Evolutionary conservation across 2,113 vertebrate species (phyloP), one percentile per base, ranked within the genome.

Genomic region (Tringa solitaria): DNA sequence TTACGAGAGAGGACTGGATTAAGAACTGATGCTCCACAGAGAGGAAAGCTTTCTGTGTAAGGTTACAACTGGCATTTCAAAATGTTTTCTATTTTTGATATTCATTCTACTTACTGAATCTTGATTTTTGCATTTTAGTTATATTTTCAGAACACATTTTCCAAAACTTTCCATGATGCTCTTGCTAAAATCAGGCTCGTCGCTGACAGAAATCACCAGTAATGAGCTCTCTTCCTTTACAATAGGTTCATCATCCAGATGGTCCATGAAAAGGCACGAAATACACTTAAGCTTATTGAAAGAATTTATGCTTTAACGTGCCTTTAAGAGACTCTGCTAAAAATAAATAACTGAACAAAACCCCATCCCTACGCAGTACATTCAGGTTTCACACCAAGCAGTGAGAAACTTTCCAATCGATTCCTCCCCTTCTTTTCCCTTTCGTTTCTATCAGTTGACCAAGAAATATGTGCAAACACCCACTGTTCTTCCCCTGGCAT

Each of bases 151-250:
- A 27, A 68, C 69, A 48, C 54, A 53, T 61, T 76, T 54, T 23
- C 59, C 33, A 78, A 86, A 61, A 72, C 46, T 48, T 48, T 74
- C 85, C 60, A 70, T 60, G 26, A 26, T 24, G 50, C 63, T 80
- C 72, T 30, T 89, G 54, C 75, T 81, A 60, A 94, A 94, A 45
- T 32, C 54, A 91, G 82, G 73, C 48, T 87, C 76, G 53, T 39
- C 10, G 19, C 57, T 95, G 80, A 85, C 75, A 93, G 85, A 67
- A 85, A 67, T 86, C 85, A 59, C 72, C 86, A 93, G 65, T 72
- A 67, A 89, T 20, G 79, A 56, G 79, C n/a, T 78, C 81, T 61
- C 51, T 91, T 91, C 81, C 93, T 88, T 83, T 87, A 69, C 87
- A 94, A 92, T 48, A 33, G 37, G 69, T n/a, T 74, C 30, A 77